Conservation (phyloP, 2,113 vertebrate genomes). For the Anas platyrhynchos region DNA sequence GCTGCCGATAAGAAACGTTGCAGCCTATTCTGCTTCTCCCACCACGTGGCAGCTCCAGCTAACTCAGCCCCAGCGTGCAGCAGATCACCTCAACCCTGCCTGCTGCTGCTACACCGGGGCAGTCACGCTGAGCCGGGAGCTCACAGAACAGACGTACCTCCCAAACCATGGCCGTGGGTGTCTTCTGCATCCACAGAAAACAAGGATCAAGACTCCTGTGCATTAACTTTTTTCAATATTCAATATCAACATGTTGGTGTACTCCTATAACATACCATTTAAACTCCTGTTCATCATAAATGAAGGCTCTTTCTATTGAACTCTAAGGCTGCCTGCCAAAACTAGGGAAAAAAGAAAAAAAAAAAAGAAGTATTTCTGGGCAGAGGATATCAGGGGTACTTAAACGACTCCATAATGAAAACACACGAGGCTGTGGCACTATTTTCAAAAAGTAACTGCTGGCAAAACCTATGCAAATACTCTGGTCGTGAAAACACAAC, state of each 20-base stretch:
- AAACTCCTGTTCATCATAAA: not conserved
- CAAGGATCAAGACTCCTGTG: not conserved
- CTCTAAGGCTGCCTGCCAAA: not conserved
- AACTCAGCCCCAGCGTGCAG: not conserved
- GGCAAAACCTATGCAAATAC: not conserved
- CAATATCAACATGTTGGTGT: not conserved
- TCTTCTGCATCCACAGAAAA: not conserved
- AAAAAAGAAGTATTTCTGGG: not conserved
- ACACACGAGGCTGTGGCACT: accelerated
- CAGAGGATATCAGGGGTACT: not conserved
- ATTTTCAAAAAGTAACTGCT: no score
- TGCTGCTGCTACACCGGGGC: not conserved
- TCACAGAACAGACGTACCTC: not conserved
- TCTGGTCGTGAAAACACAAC: not conserved
- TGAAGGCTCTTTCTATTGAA: not conserved
- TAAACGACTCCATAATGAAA: not conserved
- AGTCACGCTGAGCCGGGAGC: not conserved
- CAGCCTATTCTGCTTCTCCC: not conserved
- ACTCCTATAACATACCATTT: not conserved
- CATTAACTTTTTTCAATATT: not conserved
- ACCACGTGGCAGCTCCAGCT: no score
- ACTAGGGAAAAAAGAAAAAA: no score
- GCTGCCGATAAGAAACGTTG: not conserved
- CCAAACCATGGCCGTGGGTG: not conserved
- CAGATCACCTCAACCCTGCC: not conserved